Base-by-base conservation (phyloP, 2,888 invertebrate genomes). In the Diarsia brunnea region DNA sequence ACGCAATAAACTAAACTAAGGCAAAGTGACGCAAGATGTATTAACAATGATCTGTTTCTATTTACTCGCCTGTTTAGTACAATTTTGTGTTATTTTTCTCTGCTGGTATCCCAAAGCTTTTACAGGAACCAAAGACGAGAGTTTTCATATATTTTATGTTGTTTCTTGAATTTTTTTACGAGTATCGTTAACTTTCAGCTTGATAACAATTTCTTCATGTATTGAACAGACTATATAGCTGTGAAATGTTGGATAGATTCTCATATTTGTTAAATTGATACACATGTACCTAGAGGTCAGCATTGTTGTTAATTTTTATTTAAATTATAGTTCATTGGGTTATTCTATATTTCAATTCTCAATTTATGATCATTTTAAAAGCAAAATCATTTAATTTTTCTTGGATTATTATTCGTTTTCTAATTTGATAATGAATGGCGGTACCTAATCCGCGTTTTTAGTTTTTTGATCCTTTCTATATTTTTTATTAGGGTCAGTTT, bases 111-210 rank as follows among this genome's bases (percentile, higher is more conserved):
- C 93, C 93, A 93, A 93, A 93, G 93, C 90, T 91, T 89, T 82
- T 89, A 88, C 84, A 91, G 89, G 92, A 91, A 90, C 95, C 95
- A 95, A 95, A 95, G 95, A 95, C 86, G 87, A 91, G 87, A 90
- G 88, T 90, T 87, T 89, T 90, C 75, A 89, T 89, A 87, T 88
- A 88, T 90, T 89, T 90, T 89, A 90, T 89, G 89, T 91, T 88
- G 89, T 87, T 86, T 86, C 88, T 83, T 88, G 70, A 66, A 75
- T 84, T 84, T 84, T 68, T 87, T 89, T 87, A 89, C 79, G 81
- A 89, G 75, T 89, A 86, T 91, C 90, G 88, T 92, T 92, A 92
- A 91, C 91, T 91, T 91, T 88, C 85, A 89, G 88, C 89, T 88
- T 90, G 80, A 87, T 89, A 89, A 88, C 79, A 87, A 84, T 77